Conservation (phyloP, 2,113 vertebrate species). For the Riparia riparia region DNA sequence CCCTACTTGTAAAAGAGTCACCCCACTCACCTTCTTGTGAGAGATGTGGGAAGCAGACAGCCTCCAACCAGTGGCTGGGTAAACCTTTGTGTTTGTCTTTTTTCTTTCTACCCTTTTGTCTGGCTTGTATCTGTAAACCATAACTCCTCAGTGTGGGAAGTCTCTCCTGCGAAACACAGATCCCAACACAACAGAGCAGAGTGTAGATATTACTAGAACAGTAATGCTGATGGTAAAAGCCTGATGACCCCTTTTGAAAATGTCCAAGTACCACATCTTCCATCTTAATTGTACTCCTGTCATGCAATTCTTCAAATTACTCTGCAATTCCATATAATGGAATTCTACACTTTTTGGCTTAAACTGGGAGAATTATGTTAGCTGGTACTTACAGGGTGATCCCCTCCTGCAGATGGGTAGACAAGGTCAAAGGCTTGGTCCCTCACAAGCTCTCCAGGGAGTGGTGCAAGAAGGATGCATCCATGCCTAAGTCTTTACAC, state of each 20-base stretch:
- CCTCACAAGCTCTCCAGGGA: not conserved
- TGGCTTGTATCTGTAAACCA: constrained; percentile 46
- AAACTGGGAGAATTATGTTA: not conserved
- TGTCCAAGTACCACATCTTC: not conserved
- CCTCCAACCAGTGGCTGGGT: not conserved
- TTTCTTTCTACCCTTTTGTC: constrained; percentile 38
- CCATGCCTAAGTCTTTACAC: not conserved
- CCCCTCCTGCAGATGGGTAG: not conserved
- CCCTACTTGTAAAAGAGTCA: not conserved
- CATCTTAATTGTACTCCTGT: not conserved
- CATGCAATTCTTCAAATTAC: not conserved
- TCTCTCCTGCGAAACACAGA: not conserved
- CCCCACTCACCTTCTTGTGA: not conserved
- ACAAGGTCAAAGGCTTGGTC: not conserved
- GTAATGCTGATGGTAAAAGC: not conserved
- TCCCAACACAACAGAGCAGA: not conserved
- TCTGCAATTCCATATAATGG: not conserved
- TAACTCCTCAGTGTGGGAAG: constrained; percentile 35
- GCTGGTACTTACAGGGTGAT: not conserved
- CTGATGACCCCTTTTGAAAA: not conserved
- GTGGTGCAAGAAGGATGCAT: not conserved
- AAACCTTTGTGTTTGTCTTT: constrained; percentile 26
- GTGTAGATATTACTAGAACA: not conserved
- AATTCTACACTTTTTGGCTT: not conserved
- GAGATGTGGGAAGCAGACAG: not conserved